Percentiles rank a stretch among this genome's conserved stretches.
Evolutionary conservation across 2,888 invertebrate species (phyloP).

Genomic region (Latrodectus elegans): DNA sequence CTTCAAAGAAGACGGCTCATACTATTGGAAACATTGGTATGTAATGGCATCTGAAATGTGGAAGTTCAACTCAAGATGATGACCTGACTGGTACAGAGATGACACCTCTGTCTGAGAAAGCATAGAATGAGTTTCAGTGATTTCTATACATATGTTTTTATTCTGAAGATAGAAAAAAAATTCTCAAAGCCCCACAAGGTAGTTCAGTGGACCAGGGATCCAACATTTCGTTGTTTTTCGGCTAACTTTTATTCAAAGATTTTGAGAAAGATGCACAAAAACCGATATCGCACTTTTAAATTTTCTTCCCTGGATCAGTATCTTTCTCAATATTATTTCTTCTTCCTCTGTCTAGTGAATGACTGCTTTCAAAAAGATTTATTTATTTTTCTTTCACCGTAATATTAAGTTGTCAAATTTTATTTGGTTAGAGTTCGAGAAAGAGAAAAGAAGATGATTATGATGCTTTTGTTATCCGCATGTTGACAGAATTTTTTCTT

Average conservation of each 20-base stretch:
- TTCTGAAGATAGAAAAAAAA: neutral
- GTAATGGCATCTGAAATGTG: conserved; percentile 36
- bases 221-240: neutral
- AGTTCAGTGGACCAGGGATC: neutral
- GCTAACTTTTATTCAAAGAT: neutral
- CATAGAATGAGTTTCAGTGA: conserved; percentile 44
- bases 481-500: no score
- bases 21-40: conserved; percentile 23
- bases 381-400: neutral
- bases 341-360: neutral
- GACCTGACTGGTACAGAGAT: conserved; percentile 42
- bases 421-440: neutral
- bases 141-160: conserved; percentile 24
- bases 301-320: neutral
- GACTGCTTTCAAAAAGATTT: neutral
- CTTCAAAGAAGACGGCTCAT: neutral
- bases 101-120: conserved; percentile 27
- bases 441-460: neutral
- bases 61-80: conserved; percentile 30
- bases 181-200: neutral
- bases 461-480: neutral
- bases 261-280: neutral
- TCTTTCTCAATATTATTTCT: neutral
- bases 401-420: conserved; percentile 5
- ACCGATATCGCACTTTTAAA: conserved; percentile 1